Percentiles rank a stretch among this genome's conserved stretches.
Evolutionary conservation across 2,113 vertebrate genomes (phyloP).

Genomic region (Turdus rufiventris): DNA sequence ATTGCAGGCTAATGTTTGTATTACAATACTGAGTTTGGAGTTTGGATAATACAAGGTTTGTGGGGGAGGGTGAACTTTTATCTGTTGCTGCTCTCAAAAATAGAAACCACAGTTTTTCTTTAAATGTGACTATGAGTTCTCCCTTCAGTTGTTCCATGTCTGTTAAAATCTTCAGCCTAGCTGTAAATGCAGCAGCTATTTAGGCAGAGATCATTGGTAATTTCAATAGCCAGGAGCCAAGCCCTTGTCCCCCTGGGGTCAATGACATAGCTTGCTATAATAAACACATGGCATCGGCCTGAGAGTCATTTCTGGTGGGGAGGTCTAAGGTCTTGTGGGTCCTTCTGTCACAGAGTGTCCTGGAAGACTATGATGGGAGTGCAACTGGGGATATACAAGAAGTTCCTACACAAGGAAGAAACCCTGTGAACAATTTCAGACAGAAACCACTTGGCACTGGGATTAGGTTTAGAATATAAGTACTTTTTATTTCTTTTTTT

Average conservation of each 20-base stretch:
- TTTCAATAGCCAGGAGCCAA: constrained; percentile 32
- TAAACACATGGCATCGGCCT: constrained; percentile 3
- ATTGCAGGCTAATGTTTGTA: neutral
- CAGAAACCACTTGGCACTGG: neutral
- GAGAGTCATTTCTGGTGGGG: neutral
- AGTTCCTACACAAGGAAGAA: fast-evolving
- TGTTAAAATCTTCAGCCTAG: neutral
- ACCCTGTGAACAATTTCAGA: neutral
- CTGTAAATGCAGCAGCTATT: constrained; percentile 19
- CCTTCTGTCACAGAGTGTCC: neutral
- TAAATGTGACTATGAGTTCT: neutral
- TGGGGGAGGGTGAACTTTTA: neutral
- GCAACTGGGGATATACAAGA: neutral
- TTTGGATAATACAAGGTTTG: neutral
- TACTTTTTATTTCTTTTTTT: too few relatives aligned
- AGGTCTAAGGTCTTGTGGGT: neutral
- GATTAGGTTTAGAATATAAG: neutral
- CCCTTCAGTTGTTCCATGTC: neutral
- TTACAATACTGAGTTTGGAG: neutral
- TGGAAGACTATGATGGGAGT: neutral
- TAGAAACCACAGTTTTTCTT: neutral
- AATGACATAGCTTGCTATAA: constrained; percentile 44
- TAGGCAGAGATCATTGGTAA: neutral
- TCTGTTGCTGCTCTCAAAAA: neutral
- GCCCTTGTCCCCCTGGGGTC: neutral